Evolutionary conservation across 2,797 vertebrate species (phyloP).

Genomic region (Sphaeramia orbicularis): DNA sequence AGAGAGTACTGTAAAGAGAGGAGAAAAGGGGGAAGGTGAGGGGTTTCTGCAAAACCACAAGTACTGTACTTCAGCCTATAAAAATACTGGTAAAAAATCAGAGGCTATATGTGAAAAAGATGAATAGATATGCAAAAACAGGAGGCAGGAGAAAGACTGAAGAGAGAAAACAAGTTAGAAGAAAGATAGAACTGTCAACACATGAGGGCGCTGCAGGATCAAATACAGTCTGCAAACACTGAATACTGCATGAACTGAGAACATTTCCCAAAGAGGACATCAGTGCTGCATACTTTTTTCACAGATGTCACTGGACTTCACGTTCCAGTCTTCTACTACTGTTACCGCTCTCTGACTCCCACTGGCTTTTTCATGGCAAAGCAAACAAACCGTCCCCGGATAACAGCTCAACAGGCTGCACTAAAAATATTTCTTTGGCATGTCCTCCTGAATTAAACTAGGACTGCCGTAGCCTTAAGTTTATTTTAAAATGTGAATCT

Average conservation of each 20-base stretch:
- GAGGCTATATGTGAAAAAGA: too few relatives aligned
- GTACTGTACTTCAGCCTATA: too few relatives aligned
- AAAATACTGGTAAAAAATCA: too few relatives aligned
- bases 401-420: slow-evolving; percentile 32
- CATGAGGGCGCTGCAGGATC: slow-evolving; percentile 39
- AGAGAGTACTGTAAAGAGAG: slow-evolving; percentile 88
- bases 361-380: slow-evolving; percentile 49
- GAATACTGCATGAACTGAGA: slow-evolving; percentile 3
- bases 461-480: slow-evolving; percentile 19
- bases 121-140: too few relatives aligned
- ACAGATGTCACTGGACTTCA: slow-evolving; percentile 59
- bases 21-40: not conserved
- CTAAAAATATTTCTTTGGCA: slow-evolving; percentile 62
- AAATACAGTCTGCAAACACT: not conserved
- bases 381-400: slow-evolving; percentile 57
- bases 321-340: slow-evolving; percentile 62
- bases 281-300: slow-evolving; percentile 40
- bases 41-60: too few relatives aligned
- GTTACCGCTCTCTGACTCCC: slow-evolving; percentile 55
- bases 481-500: slow-evolving; percentile 37
- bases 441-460: slow-evolving; percentile 46
- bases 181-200: slow-evolving; percentile 14
- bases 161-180: not conserved
- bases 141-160: not conserved
- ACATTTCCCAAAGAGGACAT: slow-evolving; percentile 55